A percentile compares a stretch with the other conserved stretches of the same genome.
Evolutionary conservation across 2,113 vertebrate species (phyloP).

Genomic region (Oreochromis tanganicae): DNA sequence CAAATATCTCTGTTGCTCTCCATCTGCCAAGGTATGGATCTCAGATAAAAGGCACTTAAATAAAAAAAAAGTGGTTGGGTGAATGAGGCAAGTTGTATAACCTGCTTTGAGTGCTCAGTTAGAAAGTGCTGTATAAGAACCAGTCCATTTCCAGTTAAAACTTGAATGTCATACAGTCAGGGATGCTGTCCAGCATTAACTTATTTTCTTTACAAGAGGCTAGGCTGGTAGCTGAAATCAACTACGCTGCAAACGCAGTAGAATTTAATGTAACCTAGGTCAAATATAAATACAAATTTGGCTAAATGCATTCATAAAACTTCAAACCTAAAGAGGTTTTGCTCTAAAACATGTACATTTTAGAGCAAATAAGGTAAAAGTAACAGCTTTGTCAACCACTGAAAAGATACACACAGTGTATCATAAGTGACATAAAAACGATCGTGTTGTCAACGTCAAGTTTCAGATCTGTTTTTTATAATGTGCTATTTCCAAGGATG

Average conservation of each 20-base stretch:
- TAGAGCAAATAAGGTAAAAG: not conserved
- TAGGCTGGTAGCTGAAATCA: not conserved
- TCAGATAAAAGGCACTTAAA: too few species aligned
- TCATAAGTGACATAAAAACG: not conserved
- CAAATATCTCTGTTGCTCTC: too few species aligned
- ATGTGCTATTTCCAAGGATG: not conserved
- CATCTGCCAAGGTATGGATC: too few species aligned
- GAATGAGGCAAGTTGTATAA: too few species aligned
- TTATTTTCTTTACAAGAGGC: not conserved
- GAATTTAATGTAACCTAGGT: not conserved
- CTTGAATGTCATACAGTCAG: not conserved
- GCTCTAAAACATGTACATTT: fast-evolving
- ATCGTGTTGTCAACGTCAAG: not conserved
- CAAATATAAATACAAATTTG: not conserved
- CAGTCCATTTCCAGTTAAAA: not conserved
- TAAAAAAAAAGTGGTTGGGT: too few species aligned
- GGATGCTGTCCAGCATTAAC: not conserved
- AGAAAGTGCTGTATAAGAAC: too few species aligned
- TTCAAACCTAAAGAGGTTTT: not conserved
- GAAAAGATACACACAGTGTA: not conserved
- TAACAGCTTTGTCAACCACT: not conserved
- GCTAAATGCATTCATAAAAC: not conserved
- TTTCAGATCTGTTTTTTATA: not conserved
- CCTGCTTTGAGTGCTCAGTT: too few species aligned
- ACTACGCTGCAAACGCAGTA: not conserved